Evolutionary conservation across 2,797 vertebrate species (phyloP), one percentile per base, ranked within the genome.

Genomic region (Acanthurus lineatus): DNA sequence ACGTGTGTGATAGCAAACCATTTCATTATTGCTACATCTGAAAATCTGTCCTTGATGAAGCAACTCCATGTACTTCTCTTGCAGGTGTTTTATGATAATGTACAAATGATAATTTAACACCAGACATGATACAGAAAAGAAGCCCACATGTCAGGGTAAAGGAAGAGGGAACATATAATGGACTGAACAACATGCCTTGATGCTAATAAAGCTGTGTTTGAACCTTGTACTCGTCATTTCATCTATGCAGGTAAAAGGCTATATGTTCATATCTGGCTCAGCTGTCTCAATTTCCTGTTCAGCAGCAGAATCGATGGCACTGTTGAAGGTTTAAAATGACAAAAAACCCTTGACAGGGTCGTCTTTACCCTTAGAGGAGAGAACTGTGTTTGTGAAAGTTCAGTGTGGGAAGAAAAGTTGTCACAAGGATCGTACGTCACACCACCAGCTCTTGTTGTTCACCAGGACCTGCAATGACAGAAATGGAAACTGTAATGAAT

Each of bases 201-300:
- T 76, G 70, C 68, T 83, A 84, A 87, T 90, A 89, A 92, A 93
- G 90, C 86, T 89, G 77, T 86, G 69, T 86, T 87, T 81, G 85
- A 91, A 86, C 90, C 86, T 84, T 57, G 51, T 42, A 60, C 15
- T 69, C 56, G 57, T 85, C 35, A 35, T 66, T 66, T 73, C 45
- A 14, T 72, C 77, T 14, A 38, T 69, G 67, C 58, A 69, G 73
- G 57, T 25, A 15, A 76, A 79, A 83, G 71, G 87, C 77, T 40
- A 54, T 4, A 25, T 53, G 59, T 75, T 82, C 53, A 45, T 17
- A 15, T 47, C 9, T 17, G 52, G 59, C 9, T 79, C 47, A 66
- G 56, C 28, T 8, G 22, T 53, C 28, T 52, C 49, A 12, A 1
- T 45, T 19, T 66, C 42, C 42, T 47, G 38, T 25, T 78, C 59